A percentile compares a stretch with the other conserved stretches of the same genome.
phyloP scores from a whole-genome alignment of 2,888 invertebrate species.

The Xanthostigma xanthostigma region DNA sequence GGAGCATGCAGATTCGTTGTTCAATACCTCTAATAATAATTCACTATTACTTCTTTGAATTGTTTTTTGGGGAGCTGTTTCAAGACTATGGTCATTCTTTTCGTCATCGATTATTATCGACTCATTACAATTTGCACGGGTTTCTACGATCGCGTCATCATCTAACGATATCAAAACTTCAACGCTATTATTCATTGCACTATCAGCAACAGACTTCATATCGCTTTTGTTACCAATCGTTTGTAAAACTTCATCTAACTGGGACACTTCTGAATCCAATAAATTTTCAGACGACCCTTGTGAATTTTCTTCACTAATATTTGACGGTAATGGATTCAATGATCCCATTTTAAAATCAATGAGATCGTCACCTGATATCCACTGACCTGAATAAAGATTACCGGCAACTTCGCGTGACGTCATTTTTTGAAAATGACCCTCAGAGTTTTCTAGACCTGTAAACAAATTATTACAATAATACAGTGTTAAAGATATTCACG shows the following conservation, averaged over 20 bases:
- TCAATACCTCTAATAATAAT: slow-evolving; percentile 1
- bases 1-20: not conserved
- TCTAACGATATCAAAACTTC: slow-evolving; percentile 26
- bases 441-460: too few species aligned
- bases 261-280: slow-evolving; percentile 24
- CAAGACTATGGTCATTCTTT: not conserved
- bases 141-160: slow-evolving; percentile 12
- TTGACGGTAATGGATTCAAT: too few species aligned
- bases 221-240: slow-evolving; percentile 13
- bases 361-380: too few species aligned
- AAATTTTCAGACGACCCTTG: slow-evolving; percentile 17
- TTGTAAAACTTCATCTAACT: slow-evolving; percentile 24
- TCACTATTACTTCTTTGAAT: slow-evolving; percentile 4
- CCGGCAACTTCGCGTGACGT: too few species aligned
- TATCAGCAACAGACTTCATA: slow-evolving; percentile 4
- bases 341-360: too few species aligned
- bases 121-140: not conserved
- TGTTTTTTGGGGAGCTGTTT: not conserved
- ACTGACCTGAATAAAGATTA: too few species aligned
- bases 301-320: too few species aligned
- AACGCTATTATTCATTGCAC: slow-evolving; percentile 12
- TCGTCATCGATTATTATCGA: not conserved
- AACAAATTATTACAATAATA: too few species aligned
- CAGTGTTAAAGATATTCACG: too few species aligned
- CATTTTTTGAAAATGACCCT: too few species aligned